Percentiles rank a stretch among this genome's conserved stretches.
Evolutionary conservation across 1,140 invertebrate genomes (phyloP).

Genomic region (Dendroctonus valens): DNA sequence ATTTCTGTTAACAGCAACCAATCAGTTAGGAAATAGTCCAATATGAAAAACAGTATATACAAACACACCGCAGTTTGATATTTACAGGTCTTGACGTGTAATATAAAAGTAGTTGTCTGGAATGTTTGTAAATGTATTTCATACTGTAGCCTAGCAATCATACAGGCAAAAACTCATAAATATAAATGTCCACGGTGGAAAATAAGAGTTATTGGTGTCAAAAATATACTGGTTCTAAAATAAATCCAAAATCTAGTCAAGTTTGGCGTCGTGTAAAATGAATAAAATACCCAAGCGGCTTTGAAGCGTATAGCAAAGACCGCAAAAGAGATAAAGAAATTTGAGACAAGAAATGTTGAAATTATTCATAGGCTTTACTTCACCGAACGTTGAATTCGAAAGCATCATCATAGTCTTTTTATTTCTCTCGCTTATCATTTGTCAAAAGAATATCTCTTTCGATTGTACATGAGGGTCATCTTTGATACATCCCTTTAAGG

Average conservation of each 20-base stretch:
- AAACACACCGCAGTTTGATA: too few species aligned
- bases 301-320: conserved; percentile 39
- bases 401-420: conserved; percentile 43
- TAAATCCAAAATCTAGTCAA: conserved; percentile 30
- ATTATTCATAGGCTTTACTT: conserved; percentile 49
- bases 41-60: too few species aligned
- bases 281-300: conserved; percentile 44
- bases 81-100: too few species aligned
- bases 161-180: too few species aligned
- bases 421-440: conserved; percentile 43
- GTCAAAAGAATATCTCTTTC: conserved; percentile 37
- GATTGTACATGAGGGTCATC: conserved; percentile 21
- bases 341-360: conserved; percentile 46
- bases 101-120: too few species aligned
- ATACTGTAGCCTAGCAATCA: too few species aligned
- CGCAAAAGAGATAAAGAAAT: conserved; percentile 45
- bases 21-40: too few species aligned
- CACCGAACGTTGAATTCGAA: conserved; percentile 41
- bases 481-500: conserved; percentile 13
- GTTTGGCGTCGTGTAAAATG: conserved; percentile 41
- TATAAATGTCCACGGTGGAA: neutral
- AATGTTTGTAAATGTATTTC: too few species aligned
- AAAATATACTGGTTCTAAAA: conserved; percentile 33
- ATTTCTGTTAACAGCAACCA: too few species aligned
- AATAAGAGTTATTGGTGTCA: conserved; percentile 27